phyloP scores from a whole-genome alignment of 92 coral and sea anemone genomes.

The Isaurus tuberculatus region DNA sequence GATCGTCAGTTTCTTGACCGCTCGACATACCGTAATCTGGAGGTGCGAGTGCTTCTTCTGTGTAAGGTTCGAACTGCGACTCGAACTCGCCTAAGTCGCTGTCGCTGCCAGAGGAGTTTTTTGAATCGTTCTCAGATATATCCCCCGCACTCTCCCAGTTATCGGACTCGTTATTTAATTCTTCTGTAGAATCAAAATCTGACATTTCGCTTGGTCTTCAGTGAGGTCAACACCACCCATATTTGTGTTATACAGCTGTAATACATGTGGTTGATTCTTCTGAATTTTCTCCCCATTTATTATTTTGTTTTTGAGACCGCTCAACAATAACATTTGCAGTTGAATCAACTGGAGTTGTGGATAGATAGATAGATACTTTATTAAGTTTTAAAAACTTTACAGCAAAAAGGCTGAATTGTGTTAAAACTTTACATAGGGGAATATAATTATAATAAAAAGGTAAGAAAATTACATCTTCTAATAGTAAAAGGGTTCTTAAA shows the following conservation, averaged over 20 bases:
- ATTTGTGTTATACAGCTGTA: slow-evolving; percentile 3
- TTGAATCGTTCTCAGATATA: not conserved
- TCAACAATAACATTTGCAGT: not conserved
- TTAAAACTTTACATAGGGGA: too few species aligned
- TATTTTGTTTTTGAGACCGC: not conserved
- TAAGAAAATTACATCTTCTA: too few species aligned
- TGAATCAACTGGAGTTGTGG: slow-evolving; percentile 1
- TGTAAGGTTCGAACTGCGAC: slow-evolving; percentile 30
- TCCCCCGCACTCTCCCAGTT: slow-evolving; percentile 17
- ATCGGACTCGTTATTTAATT: slow-evolving; percentile 10
- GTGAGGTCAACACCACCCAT: slow-evolving; percentile 8
- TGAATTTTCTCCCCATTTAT: slow-evolving; percentile 2
- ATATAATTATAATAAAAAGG: too few species aligned
- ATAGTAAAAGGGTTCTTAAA: too few species aligned
- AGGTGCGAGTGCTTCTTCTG: slow-evolving; percentile 22
- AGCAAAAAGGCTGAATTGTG: too few species aligned
- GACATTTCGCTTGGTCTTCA: slow-evolving; percentile 2
- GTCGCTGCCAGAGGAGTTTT: slow-evolving; percentile 14
- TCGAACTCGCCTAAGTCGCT: slow-evolving; percentile 28
- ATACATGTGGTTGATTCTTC: not conserved
- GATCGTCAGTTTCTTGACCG: slow-evolving; percentile 30
- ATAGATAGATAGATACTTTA: too few species aligned
- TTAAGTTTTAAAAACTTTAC: too few species aligned
- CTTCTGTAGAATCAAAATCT: slow-evolving; percentile 30
- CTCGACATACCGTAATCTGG: slow-evolving; percentile 33